phyloP scores from a whole-genome alignment of 2,888 invertebrate species.

The Lithophane socia region DNA sequence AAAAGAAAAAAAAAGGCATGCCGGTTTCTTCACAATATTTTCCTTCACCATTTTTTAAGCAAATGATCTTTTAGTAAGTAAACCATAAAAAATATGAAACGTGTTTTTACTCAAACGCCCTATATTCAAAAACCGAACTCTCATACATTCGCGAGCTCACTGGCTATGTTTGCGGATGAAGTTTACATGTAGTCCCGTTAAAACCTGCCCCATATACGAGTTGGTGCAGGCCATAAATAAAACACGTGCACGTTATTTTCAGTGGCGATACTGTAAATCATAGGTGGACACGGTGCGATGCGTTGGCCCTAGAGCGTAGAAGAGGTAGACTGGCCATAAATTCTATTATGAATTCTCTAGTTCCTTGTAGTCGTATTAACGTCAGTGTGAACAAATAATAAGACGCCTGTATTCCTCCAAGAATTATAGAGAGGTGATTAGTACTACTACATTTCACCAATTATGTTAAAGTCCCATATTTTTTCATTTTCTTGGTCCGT shows the following conservation, averaged over 20 bases:
- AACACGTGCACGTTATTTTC: constrained; percentile 56
- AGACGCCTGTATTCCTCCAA: no score
- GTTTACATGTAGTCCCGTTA: constrained; percentile 19
- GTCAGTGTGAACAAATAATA: no score
- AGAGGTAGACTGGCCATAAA: neutral
- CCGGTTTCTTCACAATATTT: no score
- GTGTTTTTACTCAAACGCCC: neutral
- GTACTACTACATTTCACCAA: no score
- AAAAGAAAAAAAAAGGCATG: no score
- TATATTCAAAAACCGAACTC: neutral
- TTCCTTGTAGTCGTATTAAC: neutral
- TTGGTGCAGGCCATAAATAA: constrained; percentile 54
- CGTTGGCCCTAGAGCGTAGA: constrained; percentile 26
- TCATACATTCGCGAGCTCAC: constrained; percentile 2
- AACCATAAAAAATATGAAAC: constrained; percentile 1
- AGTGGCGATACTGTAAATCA: constrained; percentile 60
- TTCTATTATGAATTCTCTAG: neutral
- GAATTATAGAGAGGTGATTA: no score
- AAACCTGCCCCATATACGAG: constrained; percentile 36
- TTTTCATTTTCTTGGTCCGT: no score
- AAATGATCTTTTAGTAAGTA: neutral
- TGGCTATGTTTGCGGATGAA: constrained; percentile 18
- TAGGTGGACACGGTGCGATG: constrained; percentile 42
- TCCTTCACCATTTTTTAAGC: no score
- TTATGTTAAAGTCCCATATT: no score